Conservation (phyloP, 2,113 vertebrate genomes). For the Myiagra hebetior region DNA sequence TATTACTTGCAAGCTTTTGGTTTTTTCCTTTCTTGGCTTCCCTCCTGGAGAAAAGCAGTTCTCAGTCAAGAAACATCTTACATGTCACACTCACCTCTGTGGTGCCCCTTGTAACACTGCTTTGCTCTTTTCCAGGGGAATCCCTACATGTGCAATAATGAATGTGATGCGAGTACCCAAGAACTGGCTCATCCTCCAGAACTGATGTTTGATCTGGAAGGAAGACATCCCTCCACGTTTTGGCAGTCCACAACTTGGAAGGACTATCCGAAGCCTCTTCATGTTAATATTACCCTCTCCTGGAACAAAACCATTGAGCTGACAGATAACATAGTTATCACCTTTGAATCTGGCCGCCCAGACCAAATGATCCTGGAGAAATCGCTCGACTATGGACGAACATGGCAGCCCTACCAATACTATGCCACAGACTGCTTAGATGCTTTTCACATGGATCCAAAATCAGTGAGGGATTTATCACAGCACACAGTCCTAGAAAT, state of each 20-base stretch:
- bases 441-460: slow-evolving; percentile 97
- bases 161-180: slow-evolving; percentile 91
- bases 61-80: background rate
- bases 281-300: slow-evolving; percentile 94
- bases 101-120: background rate
- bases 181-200: slow-evolving; percentile 94
- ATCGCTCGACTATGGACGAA: slow-evolving; percentile 93
- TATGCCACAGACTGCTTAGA: slow-evolving; percentile 97
- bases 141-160: slow-evolving; percentile 99
- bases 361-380: slow-evolving; percentile 99
- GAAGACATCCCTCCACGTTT: slow-evolving; percentile 94
- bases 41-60: background rate
- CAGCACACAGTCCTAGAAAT: slow-evolving; percentile 94
- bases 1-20: background rate
- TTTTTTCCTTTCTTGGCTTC: background rate
- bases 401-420: slow-evolving; percentile 98
- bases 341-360: slow-evolving; percentile 94
- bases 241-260: slow-evolving; percentile 98
- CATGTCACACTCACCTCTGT: background rate
- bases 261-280: slow-evolving; percentile 90
- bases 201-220: slow-evolving; percentile 97
- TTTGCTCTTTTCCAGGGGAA: slow-evolving; percentile 84
- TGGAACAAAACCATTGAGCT: slow-evolving; percentile 99
- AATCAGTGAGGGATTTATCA: slow-evolving; percentile 91
- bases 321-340: slow-evolving; percentile 95